Percentiles rank a stretch among this genome's conserved stretches.
Evolutionary conservation across 2,797 vertebrate genomes (phyloP).

Genomic region (Ispidina lecontei): DNA sequence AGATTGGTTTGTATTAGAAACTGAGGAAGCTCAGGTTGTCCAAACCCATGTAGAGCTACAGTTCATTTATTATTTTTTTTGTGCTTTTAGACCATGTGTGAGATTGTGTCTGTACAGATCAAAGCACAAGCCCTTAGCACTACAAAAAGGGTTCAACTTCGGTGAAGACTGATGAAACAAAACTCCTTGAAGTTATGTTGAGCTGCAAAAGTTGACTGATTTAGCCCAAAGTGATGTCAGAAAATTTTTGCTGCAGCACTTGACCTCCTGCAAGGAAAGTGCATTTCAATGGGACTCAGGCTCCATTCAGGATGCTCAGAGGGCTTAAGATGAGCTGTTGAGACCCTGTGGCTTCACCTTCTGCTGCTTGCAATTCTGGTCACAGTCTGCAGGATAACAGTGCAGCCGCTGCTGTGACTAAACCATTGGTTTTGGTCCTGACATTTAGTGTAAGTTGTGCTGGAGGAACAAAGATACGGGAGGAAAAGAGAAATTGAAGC

Average conservation of each 20-base stretch:
- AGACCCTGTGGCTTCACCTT: background rate
- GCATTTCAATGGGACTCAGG: background rate
- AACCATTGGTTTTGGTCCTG: slow-evolving; percentile 8
- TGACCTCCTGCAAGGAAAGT: background rate
- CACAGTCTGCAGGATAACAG: background rate
- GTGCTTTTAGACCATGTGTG: accelerated
- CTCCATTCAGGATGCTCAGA: background rate
- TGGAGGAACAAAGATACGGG: background rate
- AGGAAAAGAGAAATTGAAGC: background rate
- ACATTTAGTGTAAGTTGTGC: background rate
- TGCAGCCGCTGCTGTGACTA: background rate
- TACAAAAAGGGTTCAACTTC: background rate
- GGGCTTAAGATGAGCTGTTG: background rate
- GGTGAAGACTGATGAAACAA: background rate
- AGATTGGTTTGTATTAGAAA: background rate
- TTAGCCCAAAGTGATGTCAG: background rate
- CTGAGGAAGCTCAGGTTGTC: background rate
- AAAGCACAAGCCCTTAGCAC: background rate
- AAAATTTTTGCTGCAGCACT: background rate
- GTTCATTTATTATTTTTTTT: background rate
- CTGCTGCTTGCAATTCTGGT: background rate
- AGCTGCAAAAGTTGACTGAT: background rate
- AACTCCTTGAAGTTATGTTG: background rate
- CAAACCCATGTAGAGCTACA: background rate
- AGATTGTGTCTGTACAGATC: background rate